phyloP scores from a whole-genome alignment of 2,113 vertebrate species.

The Oncorhynchus gorbuscha region DNA sequence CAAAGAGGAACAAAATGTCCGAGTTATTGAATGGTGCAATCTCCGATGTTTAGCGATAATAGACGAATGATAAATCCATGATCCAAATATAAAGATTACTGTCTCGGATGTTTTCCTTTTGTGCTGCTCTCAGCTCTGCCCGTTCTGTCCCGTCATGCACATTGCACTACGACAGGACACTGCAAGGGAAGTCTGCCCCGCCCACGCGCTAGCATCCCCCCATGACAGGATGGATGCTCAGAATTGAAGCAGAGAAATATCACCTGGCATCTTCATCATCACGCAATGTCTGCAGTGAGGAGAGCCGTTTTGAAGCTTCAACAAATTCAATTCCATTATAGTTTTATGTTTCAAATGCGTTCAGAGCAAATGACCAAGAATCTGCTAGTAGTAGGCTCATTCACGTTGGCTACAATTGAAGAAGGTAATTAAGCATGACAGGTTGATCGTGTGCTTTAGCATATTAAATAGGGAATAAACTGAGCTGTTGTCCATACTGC shows the following conservation, averaged over 20 bases:
- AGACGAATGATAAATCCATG: slow-evolving; percentile 38
- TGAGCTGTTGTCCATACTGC: no score
- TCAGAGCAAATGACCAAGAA: no score
- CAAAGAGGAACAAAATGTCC: slow-evolving; percentile 54
- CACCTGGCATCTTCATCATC: slow-evolving; percentile 43
- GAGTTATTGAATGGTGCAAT: slow-evolving; percentile 24
- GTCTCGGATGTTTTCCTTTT: not conserved
- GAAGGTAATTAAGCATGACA: no score
- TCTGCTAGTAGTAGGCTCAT: no score
- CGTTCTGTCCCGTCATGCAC: slow-evolving; percentile 40
- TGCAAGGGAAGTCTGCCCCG: slow-evolving; percentile 65
- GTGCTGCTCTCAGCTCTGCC: slow-evolving; percentile 5
- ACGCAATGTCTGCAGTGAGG: slow-evolving; percentile 43
- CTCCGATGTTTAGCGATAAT: not conserved
- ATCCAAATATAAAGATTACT: not conserved
- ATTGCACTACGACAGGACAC: slow-evolving; percentile 41
- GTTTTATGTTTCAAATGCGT: not conserved
- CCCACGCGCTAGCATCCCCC: slow-evolving; percentile 70
- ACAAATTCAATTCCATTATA: not conserved
- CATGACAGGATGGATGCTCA: slow-evolving; percentile 40
- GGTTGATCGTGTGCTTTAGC: no score
- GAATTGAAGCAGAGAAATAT: slow-evolving; percentile 26
- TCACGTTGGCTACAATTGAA: no score
- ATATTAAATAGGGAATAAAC: no score
- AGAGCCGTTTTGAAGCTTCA: slow-evolving; percentile 12